Base-by-base conservation (phyloP, 2,888 invertebrate species). In the Euzophera pinguis region DNA sequence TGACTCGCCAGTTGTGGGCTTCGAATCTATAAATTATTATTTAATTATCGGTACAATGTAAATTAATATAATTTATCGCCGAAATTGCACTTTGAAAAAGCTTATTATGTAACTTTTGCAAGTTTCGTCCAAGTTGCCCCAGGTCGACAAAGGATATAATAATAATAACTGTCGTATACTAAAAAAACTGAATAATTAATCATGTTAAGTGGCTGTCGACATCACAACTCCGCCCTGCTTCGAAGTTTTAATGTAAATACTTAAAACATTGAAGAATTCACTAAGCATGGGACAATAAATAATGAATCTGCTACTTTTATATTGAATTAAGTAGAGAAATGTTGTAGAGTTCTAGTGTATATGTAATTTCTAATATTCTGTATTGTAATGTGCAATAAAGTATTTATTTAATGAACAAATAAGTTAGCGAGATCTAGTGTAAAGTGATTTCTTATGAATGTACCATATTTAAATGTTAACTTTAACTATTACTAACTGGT, bases 161-260 rank as follows among this genome's bases (percentile, higher is more conserved):
- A 69, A n/a, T n/a, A n/a, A n/a, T n/a, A 67, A 69, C 65, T 69
- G 68, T 64, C 32, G 12, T 32, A 45, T 13, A 63, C 39, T 16
- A 39, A 39, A 16, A 39, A 61, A 63, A 63, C 62, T 67, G 56
- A 47, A 64, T 71, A 67, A 71, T 71, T 69, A 71, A 71, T 71
- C 71, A 71, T 62, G 63, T 66, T 65, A 69, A 70, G 70, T 70
- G 66, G 63, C 67, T 63, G 69, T 70, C 63, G 67, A 70, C 68
- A 64, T 65, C 60, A 61, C 63, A 62, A 42, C 42, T 43, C 17
- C 37, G 42, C 35, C 35, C 34, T 9, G 35, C 37, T 27, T 4
- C 27, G 3, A 51, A 51, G 35, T 51, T 51, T 51, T 51, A 51
- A 51, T 43, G 51, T 51, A 51, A 51, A 51, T 51, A 51, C 42